Evolutionary conservation across 2,797 vertebrate species (phyloP), one percentile per base, ranked within the genome.

Genomic region (Parauchenoglanis punctatus): DNA sequence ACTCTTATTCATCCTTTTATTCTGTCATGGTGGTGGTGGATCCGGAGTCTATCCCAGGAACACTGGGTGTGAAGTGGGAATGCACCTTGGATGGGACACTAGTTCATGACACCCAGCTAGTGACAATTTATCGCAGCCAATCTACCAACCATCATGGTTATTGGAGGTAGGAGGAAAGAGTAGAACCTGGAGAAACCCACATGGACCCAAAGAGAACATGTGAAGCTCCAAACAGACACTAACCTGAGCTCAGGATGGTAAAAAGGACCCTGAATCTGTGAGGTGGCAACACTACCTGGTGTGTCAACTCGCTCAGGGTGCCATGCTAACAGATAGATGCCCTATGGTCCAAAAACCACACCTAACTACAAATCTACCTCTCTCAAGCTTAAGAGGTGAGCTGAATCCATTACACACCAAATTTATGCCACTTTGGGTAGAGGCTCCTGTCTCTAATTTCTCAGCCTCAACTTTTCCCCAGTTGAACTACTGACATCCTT

Each of bases 391-490:
- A 85, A 77, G 46, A 77, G 44, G 73, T 76, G 44, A 85, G 44
- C 84, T 23, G 72, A 67, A 78, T 78, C 44, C 59, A 65, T 78
- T 67, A 85, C 73, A 77, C 61, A 56, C 56, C n/a, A 35, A 52
- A 87, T 70, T 31, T 46, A 63, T 15, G 31, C 12, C 72, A n/a
- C 25, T 56, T 23, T 17, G 46, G 56, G 54, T 46, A 72, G 8
- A 52, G n/a, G 6, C 23, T n/a, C 17, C 25, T 59, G 40, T 73
- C 78, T 73, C 58, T 76, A 35, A 77, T 44, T 56, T 84, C 52
- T 76, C 68, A 58, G n/a, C 59, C 86, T 83, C 78, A 86, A 58
- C 85, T 84, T 54, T 81, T 46, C 28, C 35, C 35, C 75, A n/a
- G 63, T 81, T 59, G 49, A 31, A n/a, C 85, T 56, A 0, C 20